These are phyloP conservation scores for Apis laboriosa DNA, from an alignment of 1,140 invertebrate genomes.

Conservation along the genomic window DNA sequence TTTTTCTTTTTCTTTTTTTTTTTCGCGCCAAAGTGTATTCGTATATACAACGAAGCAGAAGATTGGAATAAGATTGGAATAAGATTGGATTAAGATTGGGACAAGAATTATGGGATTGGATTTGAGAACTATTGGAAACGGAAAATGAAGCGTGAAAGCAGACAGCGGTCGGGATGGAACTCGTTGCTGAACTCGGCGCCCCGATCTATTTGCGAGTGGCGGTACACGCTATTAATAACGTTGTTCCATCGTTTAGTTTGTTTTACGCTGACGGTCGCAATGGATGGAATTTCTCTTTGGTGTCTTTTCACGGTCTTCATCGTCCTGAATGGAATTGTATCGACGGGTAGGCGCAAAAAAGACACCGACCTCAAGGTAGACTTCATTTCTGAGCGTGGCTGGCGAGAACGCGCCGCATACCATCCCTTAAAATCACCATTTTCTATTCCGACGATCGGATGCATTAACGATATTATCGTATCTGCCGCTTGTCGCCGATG, in stretches of 20 bases:
- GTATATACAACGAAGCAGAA: background rate
- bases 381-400: constrained; percentile 55
- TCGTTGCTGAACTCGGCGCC: background rate
- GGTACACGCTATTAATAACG: constrained; percentile 47
- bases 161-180: constrained; percentile 17
- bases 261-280: constrained; percentile 15
- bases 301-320: constrained; percentile 56
- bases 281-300: constrained; percentile 57
- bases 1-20: fast-evolving
- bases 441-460: constrained; percentile 17
- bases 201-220: constrained; percentile 31
- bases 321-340: constrained; percentile 61
- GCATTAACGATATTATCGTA: background rate
- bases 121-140: too few relatives aligned
- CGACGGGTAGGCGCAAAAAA: constrained; percentile 55
- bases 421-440: constrained; percentile 50
- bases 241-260: constrained; percentile 31
- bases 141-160: constrained; percentile 11
- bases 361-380: constrained; percentile 57
- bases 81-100: background rate
- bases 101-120: too few relatives aligned
- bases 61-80: background rate
- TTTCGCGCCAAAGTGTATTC: fast-evolving
- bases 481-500: background rate
- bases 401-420: constrained; percentile 29